Base-by-base conservation (phyloP, 1,140 invertebrate genomes). In the Episyrphus balteatus region DNA sequence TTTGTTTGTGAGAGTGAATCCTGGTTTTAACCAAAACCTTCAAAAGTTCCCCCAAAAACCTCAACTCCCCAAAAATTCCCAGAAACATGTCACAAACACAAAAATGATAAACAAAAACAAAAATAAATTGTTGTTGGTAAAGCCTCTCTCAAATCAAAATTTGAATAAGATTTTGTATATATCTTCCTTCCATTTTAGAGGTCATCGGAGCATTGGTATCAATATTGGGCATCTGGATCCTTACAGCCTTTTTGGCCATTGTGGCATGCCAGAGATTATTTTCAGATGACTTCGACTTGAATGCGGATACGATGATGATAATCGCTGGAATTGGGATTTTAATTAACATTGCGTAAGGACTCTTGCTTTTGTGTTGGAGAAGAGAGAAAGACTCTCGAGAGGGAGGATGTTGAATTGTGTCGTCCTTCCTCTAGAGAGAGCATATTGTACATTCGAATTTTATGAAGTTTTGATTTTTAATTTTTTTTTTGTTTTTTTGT, bases 171-270 rank as follows among this genome's bases (percentile, higher is more conserved):
- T 26, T 26, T 26, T 26, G 21, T 26, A 26, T 26, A 5, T 26
- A 8, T 3, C 21, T 17, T 45, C n/a, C n/a, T 40, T 21, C 30
- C 26, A 40, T 48, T 48, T 49, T 72, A 75, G 80, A 82, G 71
- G 78, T 82, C 5, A 56, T 82, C 2, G 80, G 80, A 44, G 80
- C 80, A 19, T 70, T 83, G 68, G 59, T 76, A 46, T 77, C 75
- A 1, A 74, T 77, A 12, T 58, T 80, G 18, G 74, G 91, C 21
- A 85, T 94, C 57, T 94, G 90, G 91, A 76, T 92, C 36, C 73
- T 95, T 33, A 94, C 92, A 2, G 88, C 82, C 5, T 76, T 91
- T 42, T 78, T 94, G 54, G 81, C 90, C 42, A 86, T 86, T 59
- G 70, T 91, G 53, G 90, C 89, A 12, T 75, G 88, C 8, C 60